A percentile compares a stretch with the other conserved stretches of the same genome.
phyloP scores from a whole-genome alignment of 1,140 invertebrate genomes.

The Bombus pyrosoma region DNA sequence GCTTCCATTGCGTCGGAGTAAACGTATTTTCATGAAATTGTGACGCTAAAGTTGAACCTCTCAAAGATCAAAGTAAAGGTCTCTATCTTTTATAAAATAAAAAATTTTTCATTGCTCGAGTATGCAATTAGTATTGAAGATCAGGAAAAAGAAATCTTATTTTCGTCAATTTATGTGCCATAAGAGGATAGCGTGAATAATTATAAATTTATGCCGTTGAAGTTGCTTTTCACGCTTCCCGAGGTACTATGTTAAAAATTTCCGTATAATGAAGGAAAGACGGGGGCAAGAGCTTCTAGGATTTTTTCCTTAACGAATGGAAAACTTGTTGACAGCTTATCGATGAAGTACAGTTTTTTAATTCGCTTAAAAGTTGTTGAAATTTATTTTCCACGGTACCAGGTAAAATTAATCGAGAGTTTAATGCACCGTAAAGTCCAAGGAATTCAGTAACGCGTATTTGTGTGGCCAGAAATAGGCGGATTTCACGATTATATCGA shows the following conservation, averaged over 20 bases:
- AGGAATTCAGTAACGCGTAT: not conserved
- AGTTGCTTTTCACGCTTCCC: not conserved
- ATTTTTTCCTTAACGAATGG: not conserved
- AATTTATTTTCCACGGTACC: not conserved
- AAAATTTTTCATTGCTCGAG: too few species aligned
- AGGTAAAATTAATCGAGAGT: too few species aligned
- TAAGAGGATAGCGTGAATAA: too few species aligned
- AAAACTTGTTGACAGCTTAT: not conserved
- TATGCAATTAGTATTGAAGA: too few species aligned
- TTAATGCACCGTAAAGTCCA: too few species aligned
- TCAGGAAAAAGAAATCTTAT: too few species aligned
- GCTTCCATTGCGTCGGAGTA: not conserved
- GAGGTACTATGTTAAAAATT: not conserved
- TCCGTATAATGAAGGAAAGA: not conserved
- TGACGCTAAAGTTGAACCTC: too few species aligned
- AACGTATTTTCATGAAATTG: not conserved
- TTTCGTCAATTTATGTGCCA: too few species aligned
- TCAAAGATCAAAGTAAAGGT: too few species aligned
- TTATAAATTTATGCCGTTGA: too few species aligned
- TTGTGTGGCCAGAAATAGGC: not conserved
- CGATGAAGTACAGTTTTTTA: not conserved
- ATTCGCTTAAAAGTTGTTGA: not conserved
- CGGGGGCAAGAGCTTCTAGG: not conserved
- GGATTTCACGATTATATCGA: constrained; percentile 17
- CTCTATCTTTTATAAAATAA: too few species aligned